Evolutionary conservation across 2,113 vertebrate genomes (phyloP).

Genomic region (Misgurnus anguillicaudatus): DNA sequence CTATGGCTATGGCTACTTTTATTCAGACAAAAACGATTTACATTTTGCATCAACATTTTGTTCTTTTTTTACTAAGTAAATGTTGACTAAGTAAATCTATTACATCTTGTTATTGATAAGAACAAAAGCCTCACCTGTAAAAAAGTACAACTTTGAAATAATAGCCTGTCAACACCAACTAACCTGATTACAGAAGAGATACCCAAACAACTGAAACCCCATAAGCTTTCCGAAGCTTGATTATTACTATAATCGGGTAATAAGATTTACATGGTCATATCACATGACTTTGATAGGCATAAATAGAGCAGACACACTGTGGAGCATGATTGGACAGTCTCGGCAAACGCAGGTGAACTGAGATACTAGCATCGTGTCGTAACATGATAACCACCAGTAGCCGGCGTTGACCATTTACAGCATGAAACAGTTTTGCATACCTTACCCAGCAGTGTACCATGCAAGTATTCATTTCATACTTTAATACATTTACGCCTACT

Average conservation of each 20-base stretch:
- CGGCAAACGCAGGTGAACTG: neutral
- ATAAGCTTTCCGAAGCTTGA: slow-evolving; percentile 54
- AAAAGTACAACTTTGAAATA: no score
- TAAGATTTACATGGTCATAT: slow-evolving; percentile 56
- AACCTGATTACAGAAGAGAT: neutral
- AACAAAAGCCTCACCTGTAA: no score
- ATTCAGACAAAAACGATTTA: no score
- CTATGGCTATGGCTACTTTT: no score
- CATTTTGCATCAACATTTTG: no score
- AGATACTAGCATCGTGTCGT: neutral
- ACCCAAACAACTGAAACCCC: neutral
- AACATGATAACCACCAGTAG: slow-evolving; percentile 5
- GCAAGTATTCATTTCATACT: neutral
- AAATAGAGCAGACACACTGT: neutral
- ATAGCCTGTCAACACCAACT: neutral
- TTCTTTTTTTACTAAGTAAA: no score
- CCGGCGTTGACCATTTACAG: slow-evolving; percentile 9
- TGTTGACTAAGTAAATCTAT: no score
- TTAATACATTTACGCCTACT: neutral
- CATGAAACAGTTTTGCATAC: slow-evolving; percentile 6
- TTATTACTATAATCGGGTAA: slow-evolving; percentile 61
- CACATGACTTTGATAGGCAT: neutral
- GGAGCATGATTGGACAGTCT: neutral
- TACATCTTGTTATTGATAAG: no score
- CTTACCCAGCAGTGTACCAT: neutral